Evolutionary conservation across 2,888 invertebrate species (phyloP).

Genomic region (Nomada flava): DNA sequence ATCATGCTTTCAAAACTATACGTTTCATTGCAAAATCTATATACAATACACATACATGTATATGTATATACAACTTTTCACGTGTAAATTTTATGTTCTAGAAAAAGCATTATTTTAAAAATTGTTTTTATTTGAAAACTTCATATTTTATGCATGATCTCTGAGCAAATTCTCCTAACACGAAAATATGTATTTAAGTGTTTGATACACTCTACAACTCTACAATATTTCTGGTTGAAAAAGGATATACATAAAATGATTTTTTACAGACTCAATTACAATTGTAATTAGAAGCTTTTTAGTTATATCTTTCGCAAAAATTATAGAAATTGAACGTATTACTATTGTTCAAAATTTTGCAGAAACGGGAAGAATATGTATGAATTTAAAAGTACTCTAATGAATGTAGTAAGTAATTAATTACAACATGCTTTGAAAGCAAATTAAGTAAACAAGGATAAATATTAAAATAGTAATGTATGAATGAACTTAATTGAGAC

Average conservation of each 20-base stretch:
- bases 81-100: background rate
- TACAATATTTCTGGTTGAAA: slow-evolving; percentile 27
- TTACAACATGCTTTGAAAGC: background rate
- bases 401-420: background rate
- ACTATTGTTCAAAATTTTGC: background rate
- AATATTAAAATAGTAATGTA: background rate
- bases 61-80: background rate
- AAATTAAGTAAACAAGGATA: background rate
- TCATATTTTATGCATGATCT: slow-evolving; percentile 30
- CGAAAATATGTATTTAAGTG: slow-evolving; percentile 26
- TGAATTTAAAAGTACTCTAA: slow-evolving; percentile 3
- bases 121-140: slow-evolving; percentile 1
- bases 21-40: slow-evolving; percentile 16
- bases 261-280: slow-evolving; percentile 1
- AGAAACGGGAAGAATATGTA: slow-evolving; percentile 10
- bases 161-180: slow-evolving; percentile 7
- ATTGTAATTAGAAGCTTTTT: background rate
- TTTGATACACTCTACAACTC: slow-evolving; percentile 32
- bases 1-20: slow-evolving; percentile 8
- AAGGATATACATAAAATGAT: slow-evolving; percentile 15
- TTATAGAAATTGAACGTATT: background rate
- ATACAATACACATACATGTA: background rate
- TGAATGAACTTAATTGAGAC: background rate
- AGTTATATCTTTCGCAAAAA: background rate
- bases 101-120: no score